These are phyloP conservation scores for Noctua pronuba DNA, from an alignment of 2,888 invertebrate genomes.

Conservation along the genomic window DNA sequence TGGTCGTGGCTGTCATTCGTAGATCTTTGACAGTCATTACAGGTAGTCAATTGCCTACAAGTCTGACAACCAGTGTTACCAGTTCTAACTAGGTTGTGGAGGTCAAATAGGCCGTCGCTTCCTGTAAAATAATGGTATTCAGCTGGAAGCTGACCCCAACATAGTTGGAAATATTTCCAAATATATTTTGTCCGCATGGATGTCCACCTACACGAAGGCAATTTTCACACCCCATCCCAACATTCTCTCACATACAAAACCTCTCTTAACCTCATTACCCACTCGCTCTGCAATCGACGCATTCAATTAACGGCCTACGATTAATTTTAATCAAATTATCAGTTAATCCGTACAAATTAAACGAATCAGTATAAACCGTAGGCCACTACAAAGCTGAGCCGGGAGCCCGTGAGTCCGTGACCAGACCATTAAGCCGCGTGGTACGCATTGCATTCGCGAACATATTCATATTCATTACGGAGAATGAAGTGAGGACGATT, in stretches of 20 bases:
- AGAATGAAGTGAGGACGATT: constrained; percentile 66
- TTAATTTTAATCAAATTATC: constrained; percentile 48
- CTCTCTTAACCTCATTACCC: constrained; percentile 25
- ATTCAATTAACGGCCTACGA: constrained; percentile 34
- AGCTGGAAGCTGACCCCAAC: too few relatives aligned
- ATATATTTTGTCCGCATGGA: neutral
- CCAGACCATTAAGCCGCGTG: constrained; percentile 47
- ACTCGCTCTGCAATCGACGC: constrained; percentile 31
- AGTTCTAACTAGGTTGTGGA: too few relatives aligned
- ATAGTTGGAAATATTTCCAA: neutral
- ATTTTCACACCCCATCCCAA: neutral
- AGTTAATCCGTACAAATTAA: constrained; percentile 47
- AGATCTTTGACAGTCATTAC: too few relatives aligned
- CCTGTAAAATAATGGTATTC: too few relatives aligned
- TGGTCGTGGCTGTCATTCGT: too few relatives aligned
- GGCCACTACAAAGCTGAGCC: constrained; percentile 33
- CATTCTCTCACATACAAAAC: neutral
- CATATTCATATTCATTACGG: constrained; percentile 70
- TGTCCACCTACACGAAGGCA: neutral
- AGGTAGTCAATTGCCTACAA: too few relatives aligned
- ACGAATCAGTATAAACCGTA: constrained; percentile 31
- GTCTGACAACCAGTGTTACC: too few relatives aligned
- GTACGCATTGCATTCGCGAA: constrained; percentile 51
- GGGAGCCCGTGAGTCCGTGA: neutral
- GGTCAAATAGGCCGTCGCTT: too few relatives aligned